A percentile compares a stretch with the other conserved stretches of the same genome.
Conservation (phyloP, 2,888 invertebrate species). For the Nipponacmea schrenckii region DNA sequence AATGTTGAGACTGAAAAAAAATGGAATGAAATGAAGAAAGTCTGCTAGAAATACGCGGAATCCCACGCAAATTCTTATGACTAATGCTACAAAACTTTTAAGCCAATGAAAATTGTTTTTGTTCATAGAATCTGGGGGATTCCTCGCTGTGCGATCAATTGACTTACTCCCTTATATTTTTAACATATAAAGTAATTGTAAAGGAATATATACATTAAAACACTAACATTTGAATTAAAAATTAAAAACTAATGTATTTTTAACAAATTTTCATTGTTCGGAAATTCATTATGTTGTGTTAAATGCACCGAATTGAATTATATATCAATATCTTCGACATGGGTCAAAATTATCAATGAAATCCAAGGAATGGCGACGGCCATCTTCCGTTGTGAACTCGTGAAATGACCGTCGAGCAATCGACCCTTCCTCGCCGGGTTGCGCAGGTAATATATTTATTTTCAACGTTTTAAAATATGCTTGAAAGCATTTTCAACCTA, state of each 20-base stretch:
- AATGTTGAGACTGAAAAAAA: too few relatives aligned
- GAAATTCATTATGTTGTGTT: background rate
- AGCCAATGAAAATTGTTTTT: too few relatives aligned
- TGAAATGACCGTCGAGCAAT: conserved; percentile 40
- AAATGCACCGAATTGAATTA: background rate
- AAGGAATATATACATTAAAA: background rate
- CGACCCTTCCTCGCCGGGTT: conserved; percentile 30
- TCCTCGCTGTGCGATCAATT: background rate
- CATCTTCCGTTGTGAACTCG: conserved; percentile 26
- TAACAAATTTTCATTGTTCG: background rate
- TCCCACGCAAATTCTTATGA: too few relatives aligned
- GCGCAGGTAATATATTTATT: conserved; percentile 25
- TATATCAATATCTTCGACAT: too few relatives aligned
- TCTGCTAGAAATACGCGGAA: too few relatives aligned
- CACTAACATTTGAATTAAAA: background rate
- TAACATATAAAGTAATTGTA: background rate
- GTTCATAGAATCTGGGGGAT: background rate
- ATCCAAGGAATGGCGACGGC: conserved; percentile 24
- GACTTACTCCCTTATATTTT: background rate
- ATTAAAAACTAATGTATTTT: background rate
- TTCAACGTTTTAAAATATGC: background rate
- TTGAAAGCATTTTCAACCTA: background rate
- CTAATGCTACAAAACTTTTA: too few relatives aligned
- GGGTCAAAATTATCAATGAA: background rate
- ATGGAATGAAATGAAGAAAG: too few relatives aligned